phyloP scores from a whole-genome alignment of 2,113 vertebrate species.

The Tricholaema leucomelas region DNA sequence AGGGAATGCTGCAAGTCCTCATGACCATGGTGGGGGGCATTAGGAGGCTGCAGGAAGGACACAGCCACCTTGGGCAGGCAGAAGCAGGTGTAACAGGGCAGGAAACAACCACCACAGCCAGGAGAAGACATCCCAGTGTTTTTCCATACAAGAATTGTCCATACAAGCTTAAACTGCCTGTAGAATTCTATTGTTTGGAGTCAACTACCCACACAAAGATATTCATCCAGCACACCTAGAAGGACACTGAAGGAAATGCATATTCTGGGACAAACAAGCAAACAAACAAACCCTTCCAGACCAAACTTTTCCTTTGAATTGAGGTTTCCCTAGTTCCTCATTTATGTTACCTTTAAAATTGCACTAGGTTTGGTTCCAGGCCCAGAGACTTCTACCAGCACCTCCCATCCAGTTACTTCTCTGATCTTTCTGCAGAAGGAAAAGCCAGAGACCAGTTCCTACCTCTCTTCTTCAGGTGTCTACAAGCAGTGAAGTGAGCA shows the following conservation, averaged over 20 bases:
- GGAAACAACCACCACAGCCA: too few relatives aligned
- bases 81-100: rapidly evolving
- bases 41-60: neutral
- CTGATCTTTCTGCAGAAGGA: rapidly evolving
- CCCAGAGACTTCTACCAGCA: neutral
- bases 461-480: rapidly evolving
- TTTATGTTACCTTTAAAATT: rapidly evolving
- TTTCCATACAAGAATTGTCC: neutral
- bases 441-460: too few relatives aligned
- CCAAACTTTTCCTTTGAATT: rapidly evolving
- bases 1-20: rapidly evolving
- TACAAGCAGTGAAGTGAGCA: rapidly evolving
- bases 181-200: neutral
- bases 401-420: rapidly evolving
- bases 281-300: neutral
- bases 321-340: neutral
- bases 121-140: neutral
- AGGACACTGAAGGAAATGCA: neutral
- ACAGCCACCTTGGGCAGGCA: rapidly evolving
- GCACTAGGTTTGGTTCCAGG: neutral
- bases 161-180: neutral
- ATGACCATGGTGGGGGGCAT: rapidly evolving
- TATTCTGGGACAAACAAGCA: neutral
- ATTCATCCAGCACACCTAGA: neutral
- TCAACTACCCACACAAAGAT: neutral